Evolutionary conservation across 2,888 invertebrate species (phyloP).

Genomic region (Drosophila suboccidentalis): DNA sequence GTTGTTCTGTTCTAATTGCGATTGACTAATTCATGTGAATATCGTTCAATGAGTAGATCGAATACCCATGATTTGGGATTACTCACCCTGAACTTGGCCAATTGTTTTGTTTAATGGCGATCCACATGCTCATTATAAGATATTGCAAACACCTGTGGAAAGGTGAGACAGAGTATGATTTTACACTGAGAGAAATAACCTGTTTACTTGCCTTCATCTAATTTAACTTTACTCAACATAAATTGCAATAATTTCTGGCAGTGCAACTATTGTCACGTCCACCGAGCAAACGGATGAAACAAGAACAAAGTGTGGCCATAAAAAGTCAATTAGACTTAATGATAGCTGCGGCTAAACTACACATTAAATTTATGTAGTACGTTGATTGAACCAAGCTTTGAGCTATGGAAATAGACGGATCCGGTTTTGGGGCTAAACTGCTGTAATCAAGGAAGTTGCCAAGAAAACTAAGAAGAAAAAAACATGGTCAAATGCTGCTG

Average conservation of each 20-base stretch:
- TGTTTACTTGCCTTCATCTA: neutral
- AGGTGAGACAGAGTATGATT: constrained; percentile 3
- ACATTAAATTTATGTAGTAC: constrained; percentile 65
- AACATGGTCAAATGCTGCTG: constrained; percentile 32
- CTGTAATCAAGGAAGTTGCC: constrained; percentile 75
- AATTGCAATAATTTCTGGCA: constrained; percentile 28
- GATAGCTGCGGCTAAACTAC: constrained; percentile 69
- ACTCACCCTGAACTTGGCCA: constrained; percentile 76
- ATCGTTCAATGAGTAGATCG: constrained; percentile 41
- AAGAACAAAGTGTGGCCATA: constrained; percentile 64
- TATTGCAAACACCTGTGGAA: constrained; percentile 55
- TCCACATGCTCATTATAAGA: constrained; percentile 43
- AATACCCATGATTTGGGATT: constrained; percentile 52
- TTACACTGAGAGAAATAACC: constrained; percentile 21
- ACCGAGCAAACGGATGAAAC: constrained; percentile 38
- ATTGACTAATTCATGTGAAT: constrained; percentile 35
- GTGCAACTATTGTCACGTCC: constrained; percentile 36
- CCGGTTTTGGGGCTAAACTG: constrained; percentile 44
- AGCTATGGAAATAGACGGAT: constrained; percentile 37
- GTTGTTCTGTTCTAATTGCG: constrained; percentile 32
- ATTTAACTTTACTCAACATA: neutral
- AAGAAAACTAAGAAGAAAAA: constrained; percentile 9
- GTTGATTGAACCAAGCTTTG: constrained; percentile 37
- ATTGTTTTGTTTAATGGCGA: constrained; percentile 28
- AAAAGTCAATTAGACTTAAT: constrained; percentile 80